Conservation (phyloP, 2,888 invertebrate genomes). For the Rotaria socialis region DNA sequence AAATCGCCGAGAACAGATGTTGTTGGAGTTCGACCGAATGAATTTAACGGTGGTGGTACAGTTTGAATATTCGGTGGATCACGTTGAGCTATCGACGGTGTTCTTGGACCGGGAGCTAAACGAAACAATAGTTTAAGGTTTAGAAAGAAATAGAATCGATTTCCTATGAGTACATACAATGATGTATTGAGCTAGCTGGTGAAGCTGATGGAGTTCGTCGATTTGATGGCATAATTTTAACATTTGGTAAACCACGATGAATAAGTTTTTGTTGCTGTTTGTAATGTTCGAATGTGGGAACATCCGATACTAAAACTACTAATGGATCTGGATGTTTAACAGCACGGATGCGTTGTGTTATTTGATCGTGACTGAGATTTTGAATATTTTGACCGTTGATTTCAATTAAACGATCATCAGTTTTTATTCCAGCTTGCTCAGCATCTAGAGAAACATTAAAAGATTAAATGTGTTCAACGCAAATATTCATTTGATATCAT, state of each 20-base stretch:
- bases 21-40: neutral
- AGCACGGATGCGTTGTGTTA: neutral
- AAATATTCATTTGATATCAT: too few species aligned
- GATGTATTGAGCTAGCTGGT: neutral
- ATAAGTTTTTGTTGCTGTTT: conserved; percentile 1
- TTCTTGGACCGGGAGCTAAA: neutral
- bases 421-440: neutral
- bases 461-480: too few species aligned
- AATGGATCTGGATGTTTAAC: neutral
- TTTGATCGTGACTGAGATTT: neutral
- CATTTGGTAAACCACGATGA: neutral
- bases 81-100: neutral
- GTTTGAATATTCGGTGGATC: neutral
- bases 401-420: neutral
- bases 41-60: neutral
- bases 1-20: neutral
- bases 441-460: neutral
- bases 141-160: too few species aligned
- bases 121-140: too few species aligned
- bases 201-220: neutral
- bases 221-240: neutral
- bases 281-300: conserved; percentile 6
- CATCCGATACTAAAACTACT: neutral
- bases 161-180: too few species aligned
- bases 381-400: neutral